Evolutionary conservation across 2,113 vertebrate species (phyloP), one percentile per base, ranked within the genome.

Genomic region (Prionailurus viverrinus): DNA sequence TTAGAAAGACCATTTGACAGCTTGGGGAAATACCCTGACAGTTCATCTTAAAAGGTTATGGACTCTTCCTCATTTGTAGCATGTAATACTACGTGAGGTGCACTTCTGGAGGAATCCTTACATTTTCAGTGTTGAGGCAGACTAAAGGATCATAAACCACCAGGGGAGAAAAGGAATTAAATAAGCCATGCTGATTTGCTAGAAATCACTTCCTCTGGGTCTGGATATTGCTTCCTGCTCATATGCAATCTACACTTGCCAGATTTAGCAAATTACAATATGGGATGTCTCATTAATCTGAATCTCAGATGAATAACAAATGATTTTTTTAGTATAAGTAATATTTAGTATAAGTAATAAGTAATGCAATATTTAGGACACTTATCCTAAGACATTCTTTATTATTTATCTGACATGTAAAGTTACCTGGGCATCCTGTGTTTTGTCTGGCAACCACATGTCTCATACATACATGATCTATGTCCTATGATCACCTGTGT

Each of bases 391-490:
- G 63, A 31, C 18, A 0, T 7, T 58, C 48, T 65, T 48, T 12
- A 29, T 39, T 51, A 0, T 23, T 58, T 55, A 23, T 80, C 41
- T 69, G 73, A 61, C 80, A 45, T 48, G 7, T 51, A 16, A 31
- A 13, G 14, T n/a, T 25, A 15, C 9, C 66, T 27, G 21, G 29
- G 23, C 58, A 23, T 16, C 69, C 86, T 85, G 15, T 48, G 3
- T 48, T 18, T 51, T 27, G 14, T 36, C 71, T 13, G 61, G 27
- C 63, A 85, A 16, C 21, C 69, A 10, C 66, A 23, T 0, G 4
- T 19, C 58, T 86, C 13, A 8, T 0, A 7, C 1, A 7, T 1
- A 16, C 31, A 0, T 0, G 19, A 19, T 5, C 53, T 9, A 0
- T 11, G 82, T 41, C 31, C 61, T 10, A 0, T 4, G 27, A 18